Evolutionary conservation across 2,113 vertebrate genomes (phyloP).

Genomic region (Coptodon bakossiorum): DNA sequence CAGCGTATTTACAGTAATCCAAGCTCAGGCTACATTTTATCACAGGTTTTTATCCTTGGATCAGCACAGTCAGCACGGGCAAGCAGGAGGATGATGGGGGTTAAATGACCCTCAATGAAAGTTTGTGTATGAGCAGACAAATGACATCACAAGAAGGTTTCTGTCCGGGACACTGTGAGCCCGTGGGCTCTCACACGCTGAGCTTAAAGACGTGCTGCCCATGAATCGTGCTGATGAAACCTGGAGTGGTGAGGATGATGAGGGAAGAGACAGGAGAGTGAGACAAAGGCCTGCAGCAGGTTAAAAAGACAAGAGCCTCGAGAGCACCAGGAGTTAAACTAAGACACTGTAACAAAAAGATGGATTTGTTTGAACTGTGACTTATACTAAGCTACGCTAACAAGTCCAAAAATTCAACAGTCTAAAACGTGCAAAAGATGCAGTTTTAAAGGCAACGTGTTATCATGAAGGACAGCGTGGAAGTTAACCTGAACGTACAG

Average conservation of each 20-base stretch:
- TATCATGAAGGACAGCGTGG: background rate
- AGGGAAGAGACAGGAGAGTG: background rate
- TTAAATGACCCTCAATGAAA: background rate
- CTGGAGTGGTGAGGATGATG: background rate
- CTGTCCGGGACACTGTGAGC: background rate
- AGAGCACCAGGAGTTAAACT: background rate
- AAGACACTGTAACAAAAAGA: background rate
- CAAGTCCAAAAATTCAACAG: background rate
- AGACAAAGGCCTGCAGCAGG: background rate
- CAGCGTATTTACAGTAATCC: background rate
- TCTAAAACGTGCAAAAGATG: background rate
- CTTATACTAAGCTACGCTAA: background rate
- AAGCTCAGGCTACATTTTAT: background rate
- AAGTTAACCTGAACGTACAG: rapidly evolving
- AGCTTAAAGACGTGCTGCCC: background rate
- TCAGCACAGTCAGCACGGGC: background rate
- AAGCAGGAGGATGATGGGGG: background rate
- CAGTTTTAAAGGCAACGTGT: background rate
- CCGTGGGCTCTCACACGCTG: rapidly evolving
- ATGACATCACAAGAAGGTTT: background rate
- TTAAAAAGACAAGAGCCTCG: background rate
- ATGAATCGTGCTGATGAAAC: too few relatives aligned
- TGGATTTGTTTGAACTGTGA: background rate
- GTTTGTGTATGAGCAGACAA: background rate
- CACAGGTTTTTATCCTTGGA: background rate